These are phyloP conservation scores for Stenurella melanura DNA, from an alignment of 2,888 invertebrate genomes.

Conservation along the genomic window DNA sequence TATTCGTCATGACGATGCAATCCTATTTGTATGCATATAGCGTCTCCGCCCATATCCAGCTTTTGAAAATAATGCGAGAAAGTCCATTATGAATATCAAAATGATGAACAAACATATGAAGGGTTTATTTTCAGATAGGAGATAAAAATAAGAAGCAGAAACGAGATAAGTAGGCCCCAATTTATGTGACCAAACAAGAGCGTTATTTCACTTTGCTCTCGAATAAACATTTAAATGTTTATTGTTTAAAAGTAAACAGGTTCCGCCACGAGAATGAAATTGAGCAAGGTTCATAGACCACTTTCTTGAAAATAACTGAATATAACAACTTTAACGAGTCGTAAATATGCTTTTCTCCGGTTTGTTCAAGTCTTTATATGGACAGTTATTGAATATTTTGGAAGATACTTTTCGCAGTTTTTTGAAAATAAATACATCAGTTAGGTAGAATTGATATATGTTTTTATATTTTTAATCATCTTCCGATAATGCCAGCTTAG, in stretches of 20 bases:
- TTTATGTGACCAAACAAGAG: neutral
- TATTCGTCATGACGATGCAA: constrained; percentile 43
- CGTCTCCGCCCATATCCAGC: neutral
- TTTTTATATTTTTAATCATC: too few relatives aligned
- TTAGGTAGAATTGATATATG: too few relatives aligned
- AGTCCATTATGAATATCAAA: constrained; percentile 18
- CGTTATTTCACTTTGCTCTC: neutral
- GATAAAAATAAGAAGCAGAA: neutral
- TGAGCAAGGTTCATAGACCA: neutral
- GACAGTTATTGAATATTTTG: too few relatives aligned
- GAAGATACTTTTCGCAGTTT: too few relatives aligned
- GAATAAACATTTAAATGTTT: neutral
- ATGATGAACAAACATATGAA: neutral
- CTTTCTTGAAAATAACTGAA: neutral
- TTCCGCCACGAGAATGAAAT: neutral
- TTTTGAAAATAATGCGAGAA: constrained; percentile 25
- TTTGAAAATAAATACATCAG: too few relatives aligned
- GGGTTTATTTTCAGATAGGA: neutral
- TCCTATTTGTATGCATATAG: constrained; percentile 53
- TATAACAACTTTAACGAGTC: too few relatives aligned
- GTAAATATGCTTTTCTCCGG: too few relatives aligned
- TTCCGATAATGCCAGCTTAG: too few relatives aligned
- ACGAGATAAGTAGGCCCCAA: neutral
- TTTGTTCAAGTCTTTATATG: too few relatives aligned
- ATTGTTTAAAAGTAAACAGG: neutral